phyloP scores from a whole-genome alignment of 2,113 vertebrate genomes.

The Lathamus discolor region DNA sequence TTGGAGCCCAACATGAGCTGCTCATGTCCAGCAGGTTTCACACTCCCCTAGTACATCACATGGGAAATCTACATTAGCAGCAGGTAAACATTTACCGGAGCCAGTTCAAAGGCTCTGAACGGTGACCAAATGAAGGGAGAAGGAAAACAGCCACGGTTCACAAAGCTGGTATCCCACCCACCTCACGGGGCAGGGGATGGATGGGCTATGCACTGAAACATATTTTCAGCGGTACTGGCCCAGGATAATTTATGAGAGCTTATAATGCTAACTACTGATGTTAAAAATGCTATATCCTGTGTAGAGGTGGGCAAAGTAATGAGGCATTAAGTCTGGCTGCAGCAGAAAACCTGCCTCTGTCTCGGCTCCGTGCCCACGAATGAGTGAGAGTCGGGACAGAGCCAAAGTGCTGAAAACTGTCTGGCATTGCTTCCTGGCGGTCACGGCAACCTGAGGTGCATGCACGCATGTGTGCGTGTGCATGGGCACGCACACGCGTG shows the following conservation, averaged over 20 bases:
- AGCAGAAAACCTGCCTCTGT: slow-evolving; percentile 47
- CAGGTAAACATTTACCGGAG: slow-evolving; percentile 22
- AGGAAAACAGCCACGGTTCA: background rate
- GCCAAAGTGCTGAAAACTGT: slow-evolving; percentile 38
- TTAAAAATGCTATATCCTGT: slow-evolving; percentile 39
- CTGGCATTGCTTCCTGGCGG: slow-evolving; percentile 55
- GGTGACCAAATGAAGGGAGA: background rate
- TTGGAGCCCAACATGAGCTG: background rate
- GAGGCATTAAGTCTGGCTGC: slow-evolving; percentile 73
- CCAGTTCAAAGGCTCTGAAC: background rate
- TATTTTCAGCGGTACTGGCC: slow-evolving; percentile 33
- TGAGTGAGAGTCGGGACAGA: slow-evolving; percentile 16
- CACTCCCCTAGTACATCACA: background rate
- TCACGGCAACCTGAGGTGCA: background rate
- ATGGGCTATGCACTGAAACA: background rate
- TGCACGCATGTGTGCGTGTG: background rate
- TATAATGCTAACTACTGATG: slow-evolving; percentile 7
- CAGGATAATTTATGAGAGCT: slow-evolving; percentile 55
- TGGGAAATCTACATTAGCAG: background rate
- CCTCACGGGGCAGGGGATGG: background rate
- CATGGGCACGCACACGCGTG: background rate
- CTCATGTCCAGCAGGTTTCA: background rate
- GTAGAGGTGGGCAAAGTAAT: slow-evolving; percentile 72
- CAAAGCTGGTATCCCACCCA: slow-evolving; percentile 31
- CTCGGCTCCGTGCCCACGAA: slow-evolving; percentile 62